Evolutionary conservation across 2,797 vertebrate genomes (phyloP), one percentile per base, ranked within the genome.

Genomic region (Takifugu rubripes): DNA sequence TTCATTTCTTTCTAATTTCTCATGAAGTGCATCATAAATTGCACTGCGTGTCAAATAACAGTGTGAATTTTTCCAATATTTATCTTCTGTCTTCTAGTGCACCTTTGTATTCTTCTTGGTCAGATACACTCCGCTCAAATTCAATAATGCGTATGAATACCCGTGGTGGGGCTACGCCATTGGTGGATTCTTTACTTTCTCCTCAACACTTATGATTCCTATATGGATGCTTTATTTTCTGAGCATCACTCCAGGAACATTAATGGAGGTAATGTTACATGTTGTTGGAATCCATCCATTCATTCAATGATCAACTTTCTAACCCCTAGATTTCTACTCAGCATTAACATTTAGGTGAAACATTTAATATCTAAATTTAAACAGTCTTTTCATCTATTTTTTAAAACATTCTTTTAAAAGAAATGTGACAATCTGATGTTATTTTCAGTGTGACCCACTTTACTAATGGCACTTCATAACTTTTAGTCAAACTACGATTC

Each of bases 101-200:
- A 93, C 87, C 2, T 87, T 92, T 65, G 17, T 93, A 27, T 92
- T 92, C 75, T 87, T 88, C 24, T 36, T 92, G 70, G 55, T 90
- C 43, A 92, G 88, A 78, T 87, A 91, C 48, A 86, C 79, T 0
- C 92, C 92, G 0, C 85, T 92, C 8, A 92, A 87, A 67, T 86
- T 92, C 54, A 92, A 89, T 86, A 87, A 87, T 61, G 74, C 68
- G 0, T 93, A 93, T 60, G 90, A 91, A 53, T 93, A 92, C 59
- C 92, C 91, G 16, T 93, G 91, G 91, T 93, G 92, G 92, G 92
- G 90, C 46, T 92, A 91, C 6, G 36, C 73, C 6, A 82, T 93
- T 1, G 92, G 91, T 51, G 89, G 87, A 12, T 83, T 89, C 49
- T 84, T 93, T 11, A 91, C 89, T 16, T 88, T 92, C 12, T 93